These are phyloP conservation scores for Capromys pilorides DNA, from an alignment of 2,797 vertebrate species.

Conservation along the genomic window DNA sequence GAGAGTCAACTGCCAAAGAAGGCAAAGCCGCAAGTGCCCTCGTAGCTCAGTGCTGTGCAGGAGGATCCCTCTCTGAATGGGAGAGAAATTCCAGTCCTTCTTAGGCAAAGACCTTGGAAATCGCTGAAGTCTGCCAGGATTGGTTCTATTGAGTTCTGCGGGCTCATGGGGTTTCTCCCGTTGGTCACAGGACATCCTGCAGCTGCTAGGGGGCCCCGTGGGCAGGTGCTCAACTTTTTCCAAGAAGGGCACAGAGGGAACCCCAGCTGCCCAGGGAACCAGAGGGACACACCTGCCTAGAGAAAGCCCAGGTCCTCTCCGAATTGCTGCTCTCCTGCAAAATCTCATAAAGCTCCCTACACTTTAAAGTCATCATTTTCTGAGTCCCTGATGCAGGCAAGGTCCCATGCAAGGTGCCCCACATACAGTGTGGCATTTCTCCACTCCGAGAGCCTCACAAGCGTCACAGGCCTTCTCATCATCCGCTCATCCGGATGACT, in stretches of 20 bases:
- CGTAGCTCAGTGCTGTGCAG: fast-evolving
- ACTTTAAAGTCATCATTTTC: background rate
- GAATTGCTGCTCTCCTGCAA: background rate
- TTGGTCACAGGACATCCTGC: background rate
- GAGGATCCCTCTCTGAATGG: fast-evolving
- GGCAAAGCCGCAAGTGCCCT: background rate
- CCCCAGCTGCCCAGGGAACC: background rate
- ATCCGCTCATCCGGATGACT: background rate
- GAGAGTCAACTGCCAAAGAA: background rate
- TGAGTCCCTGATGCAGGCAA: background rate
- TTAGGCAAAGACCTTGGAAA: background rate
- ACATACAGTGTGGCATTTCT: background rate
- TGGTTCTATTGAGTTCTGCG: background rate
- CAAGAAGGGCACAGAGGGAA: background rate
- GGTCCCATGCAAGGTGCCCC: background rate
- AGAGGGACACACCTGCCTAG: background rate
- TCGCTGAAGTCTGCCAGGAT: background rate
- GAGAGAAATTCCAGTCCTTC: background rate
- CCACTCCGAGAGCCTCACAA: background rate
- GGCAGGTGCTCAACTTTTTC: background rate
- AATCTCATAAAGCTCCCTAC: background rate
- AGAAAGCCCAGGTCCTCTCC: background rate
- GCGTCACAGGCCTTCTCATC: background rate
- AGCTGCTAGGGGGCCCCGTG: background rate
- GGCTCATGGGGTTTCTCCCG: background rate